Base-by-base conservation (phyloP, 2,888 invertebrate genomes). In the Drosophila basisetae region DNA sequence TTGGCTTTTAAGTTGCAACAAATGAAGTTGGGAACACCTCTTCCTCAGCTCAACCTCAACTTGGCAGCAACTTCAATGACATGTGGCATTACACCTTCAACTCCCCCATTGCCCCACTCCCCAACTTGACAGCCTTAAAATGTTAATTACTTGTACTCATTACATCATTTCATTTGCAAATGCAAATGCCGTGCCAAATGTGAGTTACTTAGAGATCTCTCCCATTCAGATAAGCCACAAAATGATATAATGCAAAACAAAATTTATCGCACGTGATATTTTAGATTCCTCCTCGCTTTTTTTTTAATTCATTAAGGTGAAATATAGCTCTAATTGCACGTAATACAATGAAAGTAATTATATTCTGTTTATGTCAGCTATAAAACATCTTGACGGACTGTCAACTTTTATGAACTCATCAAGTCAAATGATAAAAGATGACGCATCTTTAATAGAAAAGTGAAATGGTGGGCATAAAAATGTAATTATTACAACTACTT, bases 1-100 rank as follows among this genome's bases (percentile, higher is more conserved):
- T 86, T 83, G 81, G 76, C 74, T 81, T 85, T 90, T 83, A 80
- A 83, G 82, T 83, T 91, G 89, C 91, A 81, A 84, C 76, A 76
- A 84, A 78, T 78, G 81, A 81, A 80, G 81, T 77, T 74, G 72
- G 74, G 47, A 67, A 69, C 76, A 75, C 76, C 84, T 78, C 71
- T 61, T 25, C 28, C 25, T 39, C 18, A 63, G 63, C 64, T 47
- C 64, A 30, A 63, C 77, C 64, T 47, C 64, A 30, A 13, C 68
- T 60, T 30, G 10, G 3, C 11, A 61, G 60, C 47, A 22, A 56
- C 35, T 16, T 43, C 56, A 80, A 71, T 81, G 84, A 73, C 79
- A 76, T 73, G 73, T 76, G 71, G 47, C 16, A 25, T 47, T 47
- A 16, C 47, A 16, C 47, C 2, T 39, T 35, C 37, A 2, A 18